Evolutionary conservation across 37 sponge, comb jelly and placozoan genomes (phyloP).

Genomic region (Mnemiopsis leidyi): DNA sequence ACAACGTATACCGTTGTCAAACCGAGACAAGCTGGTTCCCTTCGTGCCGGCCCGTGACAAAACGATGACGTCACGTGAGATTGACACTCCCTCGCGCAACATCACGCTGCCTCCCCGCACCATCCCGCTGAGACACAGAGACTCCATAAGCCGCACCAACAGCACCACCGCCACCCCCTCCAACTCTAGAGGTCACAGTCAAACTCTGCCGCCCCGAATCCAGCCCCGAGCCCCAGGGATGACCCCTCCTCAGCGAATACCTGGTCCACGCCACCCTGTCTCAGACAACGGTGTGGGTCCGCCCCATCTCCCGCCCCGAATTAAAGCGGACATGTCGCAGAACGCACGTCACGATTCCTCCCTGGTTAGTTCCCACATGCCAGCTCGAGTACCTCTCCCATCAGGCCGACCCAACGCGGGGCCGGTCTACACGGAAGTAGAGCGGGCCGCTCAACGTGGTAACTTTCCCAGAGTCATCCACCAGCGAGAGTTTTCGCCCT

Average conservation of each 20-base stretch:
- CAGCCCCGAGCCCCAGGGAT: background rate
- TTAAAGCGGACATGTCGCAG: background rate
- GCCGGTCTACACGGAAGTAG: constrained; percentile 37
- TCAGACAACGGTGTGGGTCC: background rate
- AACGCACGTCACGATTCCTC: background rate
- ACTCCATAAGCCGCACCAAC: background rate
- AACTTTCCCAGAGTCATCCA: constrained; percentile 2
- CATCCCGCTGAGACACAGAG: background rate
- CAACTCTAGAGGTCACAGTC: background rate
- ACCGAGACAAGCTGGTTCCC: background rate
- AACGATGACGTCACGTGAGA: background rate
- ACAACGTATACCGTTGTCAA: background rate
- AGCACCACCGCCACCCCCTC: background rate
- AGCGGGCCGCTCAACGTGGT: background rate
- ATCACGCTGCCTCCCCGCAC: background rate
- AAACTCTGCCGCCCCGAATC: background rate
- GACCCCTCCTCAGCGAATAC: background rate
- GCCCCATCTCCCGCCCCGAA: constrained; percentile 40
- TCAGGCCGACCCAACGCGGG: background rate
- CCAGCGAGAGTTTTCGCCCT: constrained; percentile 56
- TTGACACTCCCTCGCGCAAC: background rate
- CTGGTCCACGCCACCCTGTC: constrained; percentile 18
- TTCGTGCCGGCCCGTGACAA: background rate
- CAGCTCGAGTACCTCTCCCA: constrained; percentile 11
- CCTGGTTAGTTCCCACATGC: constrained; percentile 14